Conservation (phyloP, 2,797 vertebrate genomes). For the Ataeniobius toweri region DNA sequence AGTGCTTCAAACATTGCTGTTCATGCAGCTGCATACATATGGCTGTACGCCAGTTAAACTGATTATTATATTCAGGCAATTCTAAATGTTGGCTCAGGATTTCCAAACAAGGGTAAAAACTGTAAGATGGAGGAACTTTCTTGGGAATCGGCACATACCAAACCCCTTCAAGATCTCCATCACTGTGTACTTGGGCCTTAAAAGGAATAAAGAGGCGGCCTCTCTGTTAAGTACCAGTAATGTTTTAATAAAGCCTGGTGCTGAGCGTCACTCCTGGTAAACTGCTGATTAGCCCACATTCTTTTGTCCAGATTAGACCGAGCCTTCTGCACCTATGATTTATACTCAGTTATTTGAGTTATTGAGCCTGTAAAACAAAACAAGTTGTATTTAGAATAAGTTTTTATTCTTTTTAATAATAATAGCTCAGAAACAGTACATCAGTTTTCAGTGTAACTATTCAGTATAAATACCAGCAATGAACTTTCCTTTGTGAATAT, state of each 20-base stretch:
- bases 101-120: constrained; percentile 9
- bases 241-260: constrained; percentile 17
- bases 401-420: not conserved
- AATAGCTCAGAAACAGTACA: not conserved
- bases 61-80: constrained; percentile 23
- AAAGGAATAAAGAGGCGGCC: constrained; percentile 7
- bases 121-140: constrained; percentile 1
- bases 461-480: not conserved
- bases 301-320: not conserved
- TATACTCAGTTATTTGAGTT: not conserved
- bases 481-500: too few species aligned
- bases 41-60: constrained; percentile 26
- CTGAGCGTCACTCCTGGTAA: not conserved
- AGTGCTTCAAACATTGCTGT: constrained; percentile 6
- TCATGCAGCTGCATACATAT: constrained; percentile 28
- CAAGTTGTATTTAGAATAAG: not conserved
- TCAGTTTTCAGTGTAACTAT: not conserved
- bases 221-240: constrained; percentile 4
- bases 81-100: constrained; percentile 40
- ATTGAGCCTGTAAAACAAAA: not conserved
- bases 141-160: constrained; percentile 34
- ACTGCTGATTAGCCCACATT: constrained; percentile 16
- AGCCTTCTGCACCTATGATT: not conserved
- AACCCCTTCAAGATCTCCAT: constrained; percentile 18
- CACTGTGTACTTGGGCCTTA: constrained; percentile 15